phyloP scores from a whole-genome alignment of 1,140 invertebrate species.

The Drosophila erecta region DNA sequence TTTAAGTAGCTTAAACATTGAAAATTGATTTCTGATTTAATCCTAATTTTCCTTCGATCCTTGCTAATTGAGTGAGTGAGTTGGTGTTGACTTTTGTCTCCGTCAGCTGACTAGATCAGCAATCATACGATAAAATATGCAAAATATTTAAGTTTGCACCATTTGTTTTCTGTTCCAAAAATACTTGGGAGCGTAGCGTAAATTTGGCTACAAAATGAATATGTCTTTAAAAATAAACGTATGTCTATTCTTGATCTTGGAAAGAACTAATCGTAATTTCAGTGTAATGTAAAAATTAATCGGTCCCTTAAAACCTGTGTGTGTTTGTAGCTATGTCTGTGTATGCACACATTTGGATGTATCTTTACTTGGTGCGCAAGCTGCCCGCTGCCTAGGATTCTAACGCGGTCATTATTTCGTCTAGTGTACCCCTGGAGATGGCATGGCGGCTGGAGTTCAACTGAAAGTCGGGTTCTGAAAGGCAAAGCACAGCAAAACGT shows the following conservation, averaged over 20 bases:
- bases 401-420: conserved; percentile 62
- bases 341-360: not conserved
- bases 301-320: not conserved
- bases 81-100: conserved; percentile 2
- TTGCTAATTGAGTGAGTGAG: conserved; percentile 5
- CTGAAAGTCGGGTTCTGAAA: conserved; percentile 49
- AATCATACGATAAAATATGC: not conserved
- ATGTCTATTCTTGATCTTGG: not conserved
- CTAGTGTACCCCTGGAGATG: conserved; percentile 46
- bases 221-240: not conserved
- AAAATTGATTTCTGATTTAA: not conserved
- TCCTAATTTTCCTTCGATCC: not conserved
- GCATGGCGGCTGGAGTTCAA: conserved; percentile 43
- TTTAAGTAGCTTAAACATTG: conserved; percentile 24
- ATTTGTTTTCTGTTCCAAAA: not conserved
- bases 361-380: not conserved
- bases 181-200: not conserved
- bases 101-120: conserved; percentile 33
- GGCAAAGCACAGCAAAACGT: not conserved
- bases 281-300: not conserved
- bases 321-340: too few species aligned
- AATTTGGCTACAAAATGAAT: not conserved
- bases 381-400: conserved; percentile 36
- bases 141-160: conserved; percentile 8
- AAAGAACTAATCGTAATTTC: not conserved